Percentiles rank a stretch among this genome's conserved stretches.
phyloP scores from a whole-genome alignment of 2,888 invertebrate species.

The Neuroscelio doddi region DNA sequence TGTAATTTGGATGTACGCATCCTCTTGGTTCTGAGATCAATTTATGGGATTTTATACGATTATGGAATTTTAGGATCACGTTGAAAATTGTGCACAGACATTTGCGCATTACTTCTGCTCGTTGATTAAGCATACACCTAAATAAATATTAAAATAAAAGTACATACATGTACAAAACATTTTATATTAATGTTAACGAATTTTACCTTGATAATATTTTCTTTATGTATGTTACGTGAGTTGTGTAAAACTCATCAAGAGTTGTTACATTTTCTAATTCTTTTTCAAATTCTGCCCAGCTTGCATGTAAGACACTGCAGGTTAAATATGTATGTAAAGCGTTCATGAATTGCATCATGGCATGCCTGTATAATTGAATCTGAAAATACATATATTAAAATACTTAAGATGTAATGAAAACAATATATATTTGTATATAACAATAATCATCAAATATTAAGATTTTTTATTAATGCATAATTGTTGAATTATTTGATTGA shows the following conservation, averaged over 20 bases:
- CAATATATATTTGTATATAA: too few relatives aligned
- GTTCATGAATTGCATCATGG: conserved; percentile 84
- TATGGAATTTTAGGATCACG: conserved; percentile 81
- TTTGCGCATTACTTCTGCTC: conserved; percentile 80
- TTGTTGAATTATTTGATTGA: too few relatives aligned
- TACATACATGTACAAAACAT: neutral
- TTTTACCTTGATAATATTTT: conserved; percentile 80
- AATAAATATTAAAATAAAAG: neutral
- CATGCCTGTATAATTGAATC: conserved; percentile 81
- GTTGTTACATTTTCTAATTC: conserved; percentile 79
- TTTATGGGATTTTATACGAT: conserved; percentile 75
- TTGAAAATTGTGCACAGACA: conserved; percentile 82
- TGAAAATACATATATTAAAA: conserved; percentile 33
- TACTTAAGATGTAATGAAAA: neutral
- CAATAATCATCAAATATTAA: too few relatives aligned
- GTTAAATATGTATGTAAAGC: conserved; percentile 85
- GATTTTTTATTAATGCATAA: too few relatives aligned
- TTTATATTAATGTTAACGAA: too few relatives aligned
- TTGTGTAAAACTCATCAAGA: conserved; percentile 82
- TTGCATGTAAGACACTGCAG: conserved; percentile 82
- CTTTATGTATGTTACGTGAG: conserved; percentile 83
- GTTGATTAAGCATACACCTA: conserved; percentile 81
- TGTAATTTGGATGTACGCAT: conserved; percentile 77
- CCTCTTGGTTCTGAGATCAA: conserved; percentile 75
- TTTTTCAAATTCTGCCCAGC: conserved; percentile 83